Evolutionary conservation across 1,140 invertebrate genomes (phyloP).

Genomic region (Brachionus rotundiformis): DNA sequence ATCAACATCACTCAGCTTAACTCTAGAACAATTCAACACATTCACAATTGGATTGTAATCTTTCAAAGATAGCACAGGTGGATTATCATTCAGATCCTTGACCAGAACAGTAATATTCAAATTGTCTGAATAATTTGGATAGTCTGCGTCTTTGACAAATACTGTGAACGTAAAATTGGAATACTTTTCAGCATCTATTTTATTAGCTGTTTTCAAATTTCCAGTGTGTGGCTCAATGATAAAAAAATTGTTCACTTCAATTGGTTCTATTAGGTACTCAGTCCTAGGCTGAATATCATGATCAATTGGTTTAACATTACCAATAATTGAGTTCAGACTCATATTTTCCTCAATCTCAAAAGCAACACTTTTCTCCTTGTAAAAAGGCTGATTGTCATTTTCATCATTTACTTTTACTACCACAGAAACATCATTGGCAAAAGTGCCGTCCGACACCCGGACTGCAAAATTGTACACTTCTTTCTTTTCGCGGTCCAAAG

Average conservation of each 20-base stretch:
- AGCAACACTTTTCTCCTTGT: background rate
- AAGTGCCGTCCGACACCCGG: background rate
- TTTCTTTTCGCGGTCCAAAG: slow-evolving; percentile 47
- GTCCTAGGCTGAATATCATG: background rate
- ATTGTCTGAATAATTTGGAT: background rate
- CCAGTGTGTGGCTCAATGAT: background rate
- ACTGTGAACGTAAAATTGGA: background rate
- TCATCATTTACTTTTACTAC: background rate
- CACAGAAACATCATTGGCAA: background rate
- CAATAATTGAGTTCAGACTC: background rate
- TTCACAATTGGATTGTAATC: background rate
- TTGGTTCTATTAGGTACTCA: background rate
- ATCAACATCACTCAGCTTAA: background rate
- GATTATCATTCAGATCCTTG: slow-evolving; percentile 35
- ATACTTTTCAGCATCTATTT: slow-evolving; percentile 18
- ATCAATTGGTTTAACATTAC: slow-evolving; percentile 17
- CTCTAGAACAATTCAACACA: background rate
- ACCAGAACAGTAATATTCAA: slow-evolving; percentile 26
- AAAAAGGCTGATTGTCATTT: slow-evolving; percentile 45
- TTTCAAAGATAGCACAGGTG: background rate
- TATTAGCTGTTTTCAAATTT: background rate
- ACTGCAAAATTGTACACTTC: slow-evolving; percentile 10
- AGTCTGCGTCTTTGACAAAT: slow-evolving; percentile 18
- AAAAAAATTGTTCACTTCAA: background rate
- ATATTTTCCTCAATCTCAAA: slow-evolving; percentile 28